Evolutionary conservation across 2,888 invertebrate species (phyloP).

Genomic region (Iselma pallidipennis): DNA sequence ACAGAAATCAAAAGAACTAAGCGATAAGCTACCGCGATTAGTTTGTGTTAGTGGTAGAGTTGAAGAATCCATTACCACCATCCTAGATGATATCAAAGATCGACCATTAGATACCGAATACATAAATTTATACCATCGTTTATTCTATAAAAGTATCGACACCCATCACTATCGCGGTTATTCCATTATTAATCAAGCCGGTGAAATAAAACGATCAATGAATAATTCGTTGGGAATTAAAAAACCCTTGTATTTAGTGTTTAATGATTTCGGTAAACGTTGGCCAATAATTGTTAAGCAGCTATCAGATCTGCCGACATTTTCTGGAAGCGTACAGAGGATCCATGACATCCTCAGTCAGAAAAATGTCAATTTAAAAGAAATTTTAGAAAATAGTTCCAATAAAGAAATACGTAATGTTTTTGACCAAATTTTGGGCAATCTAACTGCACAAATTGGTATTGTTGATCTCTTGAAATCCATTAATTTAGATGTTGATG

Average conservation of each 20-base stretch:
- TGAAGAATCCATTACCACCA: constrained; percentile 69
- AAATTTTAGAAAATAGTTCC: constrained; percentile 43
- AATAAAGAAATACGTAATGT: constrained; percentile 8
- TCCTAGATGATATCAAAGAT: constrained; percentile 67
- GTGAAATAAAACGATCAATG: constrained; percentile 30
- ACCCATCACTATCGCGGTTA: background rate
- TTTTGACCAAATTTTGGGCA: constrained; percentile 81
- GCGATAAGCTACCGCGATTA: constrained; percentile 72
- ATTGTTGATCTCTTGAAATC: constrained; percentile 58
- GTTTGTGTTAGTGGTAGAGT: constrained; percentile 79
- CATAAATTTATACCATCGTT: constrained; percentile 42
- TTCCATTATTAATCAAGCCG: constrained; percentile 51
- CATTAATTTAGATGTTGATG: constrained; percentile 49
- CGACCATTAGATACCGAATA: constrained; percentile 47
- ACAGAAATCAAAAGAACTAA: constrained; percentile 63
- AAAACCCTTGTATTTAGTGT: constrained; percentile 61
- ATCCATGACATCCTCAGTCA: constrained; percentile 25
- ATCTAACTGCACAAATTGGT: constrained; percentile 71
- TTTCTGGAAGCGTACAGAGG: constrained; percentile 69
- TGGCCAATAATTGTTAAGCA: constrained; percentile 84
- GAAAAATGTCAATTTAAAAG: constrained; percentile 28
- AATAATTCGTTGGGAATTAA: constrained; percentile 3
- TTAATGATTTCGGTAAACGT: constrained; percentile 90
- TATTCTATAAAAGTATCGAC: constrained; percentile 40
- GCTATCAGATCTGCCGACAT: constrained; percentile 74